phyloP scores from a whole-genome alignment of 2,797 vertebrate species.

The Clarias fuscus region DNA sequence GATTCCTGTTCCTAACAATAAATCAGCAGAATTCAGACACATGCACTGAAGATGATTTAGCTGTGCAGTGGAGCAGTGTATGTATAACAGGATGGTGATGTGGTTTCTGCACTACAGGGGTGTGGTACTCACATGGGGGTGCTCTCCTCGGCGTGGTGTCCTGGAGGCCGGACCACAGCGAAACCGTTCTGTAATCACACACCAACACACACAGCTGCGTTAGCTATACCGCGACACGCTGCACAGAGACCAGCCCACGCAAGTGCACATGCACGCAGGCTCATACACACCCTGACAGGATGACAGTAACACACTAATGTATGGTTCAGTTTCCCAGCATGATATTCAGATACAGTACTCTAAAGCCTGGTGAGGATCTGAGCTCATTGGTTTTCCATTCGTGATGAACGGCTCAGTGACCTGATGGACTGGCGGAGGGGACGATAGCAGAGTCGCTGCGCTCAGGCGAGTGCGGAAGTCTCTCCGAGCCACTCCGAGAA shows the following conservation, averaged over 20 bases:
- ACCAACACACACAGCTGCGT: constrained; percentile 34
- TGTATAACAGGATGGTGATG: not conserved
- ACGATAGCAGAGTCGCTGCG: constrained; percentile 6
- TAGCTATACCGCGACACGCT: constrained; percentile 12
- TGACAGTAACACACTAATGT: not conserved
- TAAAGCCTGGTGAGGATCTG: not conserved
- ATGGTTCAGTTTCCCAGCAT: not conserved
- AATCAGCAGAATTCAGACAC: not conserved
- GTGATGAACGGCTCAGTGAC: constrained; percentile 46
- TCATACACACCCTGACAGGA: not conserved
- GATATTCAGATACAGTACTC: not conserved
- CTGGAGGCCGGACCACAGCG: constrained; percentile 92
- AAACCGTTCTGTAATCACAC: constrained; percentile 85
- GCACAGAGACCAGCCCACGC: constrained; percentile 8
- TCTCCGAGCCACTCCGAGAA: not conserved
- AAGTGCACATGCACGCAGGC: not conserved
- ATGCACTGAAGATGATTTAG: not conserved
- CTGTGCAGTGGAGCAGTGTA: not conserved
- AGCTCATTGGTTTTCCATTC: constrained; percentile 16
- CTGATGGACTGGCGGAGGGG: constrained; percentile 47
- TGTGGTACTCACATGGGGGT: constrained; percentile 88
- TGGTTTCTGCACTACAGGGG: constrained; percentile 22
- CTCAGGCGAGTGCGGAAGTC: not conserved
- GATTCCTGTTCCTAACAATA: not conserved
- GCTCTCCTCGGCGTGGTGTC: constrained; percentile 96